Conservation (phyloP, 2,888 invertebrate species). For the Tanaodytes sp. region DNA sequence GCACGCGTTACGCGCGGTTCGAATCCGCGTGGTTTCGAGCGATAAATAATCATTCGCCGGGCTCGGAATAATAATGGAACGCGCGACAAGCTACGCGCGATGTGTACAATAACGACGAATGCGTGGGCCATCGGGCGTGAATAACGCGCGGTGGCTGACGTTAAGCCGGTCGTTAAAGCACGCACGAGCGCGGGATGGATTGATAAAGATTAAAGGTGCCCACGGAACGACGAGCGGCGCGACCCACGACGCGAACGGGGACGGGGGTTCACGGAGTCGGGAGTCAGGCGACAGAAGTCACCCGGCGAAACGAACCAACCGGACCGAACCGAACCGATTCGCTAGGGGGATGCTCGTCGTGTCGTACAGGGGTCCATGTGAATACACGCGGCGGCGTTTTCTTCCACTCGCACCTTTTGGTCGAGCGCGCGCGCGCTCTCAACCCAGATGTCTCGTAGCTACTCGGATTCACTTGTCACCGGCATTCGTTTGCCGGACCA, state of each 20-base stretch:
- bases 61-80: too few species aligned
- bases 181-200: constrained; percentile 65
- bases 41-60: too few species aligned
- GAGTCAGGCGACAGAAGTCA: constrained; percentile 73
- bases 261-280: too few species aligned
- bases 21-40: too few species aligned
- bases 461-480: constrained; percentile 22
- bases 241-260: too few species aligned
- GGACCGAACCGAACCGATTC: constrained; percentile 49
- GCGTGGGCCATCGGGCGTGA: constrained; percentile 67
- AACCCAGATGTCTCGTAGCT: constrained; percentile 33
- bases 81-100: too few species aligned
- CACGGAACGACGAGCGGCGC: constrained; percentile 58
- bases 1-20: too few species aligned
- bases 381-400: constrained; percentile 63
- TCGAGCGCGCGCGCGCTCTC: constrained; percentile 16
- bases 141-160: constrained; percentile 69
- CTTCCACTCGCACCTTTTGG: constrained; percentile 28
- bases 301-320: constrained; percentile 71
- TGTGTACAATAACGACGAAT: constrained; percentile 28
- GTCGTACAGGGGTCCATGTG: constrained; percentile 68
- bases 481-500: constrained; percentile 12
- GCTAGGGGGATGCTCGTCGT: constrained; percentile 65
- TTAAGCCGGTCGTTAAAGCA: constrained; percentile 59
- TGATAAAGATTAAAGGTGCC: constrained; percentile 73